Conservation (phyloP, 2,113 vertebrate species). For the Tyrannus savana region DNA sequence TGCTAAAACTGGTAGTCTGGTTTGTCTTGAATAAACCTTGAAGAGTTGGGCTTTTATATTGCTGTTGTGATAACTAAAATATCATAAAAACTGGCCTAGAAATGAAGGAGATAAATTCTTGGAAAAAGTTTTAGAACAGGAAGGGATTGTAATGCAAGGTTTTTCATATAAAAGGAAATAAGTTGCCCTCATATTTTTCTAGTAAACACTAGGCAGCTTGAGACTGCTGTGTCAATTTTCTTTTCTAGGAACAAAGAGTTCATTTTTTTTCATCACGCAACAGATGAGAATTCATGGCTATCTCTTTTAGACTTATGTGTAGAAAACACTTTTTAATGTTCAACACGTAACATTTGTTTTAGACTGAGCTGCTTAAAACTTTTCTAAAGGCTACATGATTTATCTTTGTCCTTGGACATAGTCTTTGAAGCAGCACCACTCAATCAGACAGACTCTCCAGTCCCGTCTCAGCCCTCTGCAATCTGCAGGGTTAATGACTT, state of each 20-base stretch:
- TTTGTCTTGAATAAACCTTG: neutral
- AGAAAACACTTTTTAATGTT: neutral
- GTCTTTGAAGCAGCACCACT: neutral
- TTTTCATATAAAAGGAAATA: neutral
- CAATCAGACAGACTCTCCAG: neutral
- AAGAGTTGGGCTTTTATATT: neutral
- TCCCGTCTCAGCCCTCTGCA: rapidly evolving
- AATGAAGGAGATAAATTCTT: neutral
- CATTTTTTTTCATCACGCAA: neutral
- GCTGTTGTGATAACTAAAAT: neutral
- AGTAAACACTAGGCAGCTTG: neutral
- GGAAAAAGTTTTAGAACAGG: neutral
- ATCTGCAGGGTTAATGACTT: neutral
- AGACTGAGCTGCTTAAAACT: neutral
- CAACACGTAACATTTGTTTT: neutral
- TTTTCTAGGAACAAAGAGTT: neutral
- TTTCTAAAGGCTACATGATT: neutral
- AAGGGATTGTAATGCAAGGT: neutral
- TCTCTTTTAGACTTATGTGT: neutral
- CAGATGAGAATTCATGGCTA: neutral
- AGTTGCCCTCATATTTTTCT: neutral
- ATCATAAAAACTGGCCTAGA: neutral
- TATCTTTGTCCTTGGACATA: neutral
- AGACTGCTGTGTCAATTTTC: neutral
- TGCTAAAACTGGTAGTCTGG: neutral